phyloP scores from a whole-genome alignment of 1,140 invertebrate genomes.

The Phenacoccus solenopsis region DNA sequence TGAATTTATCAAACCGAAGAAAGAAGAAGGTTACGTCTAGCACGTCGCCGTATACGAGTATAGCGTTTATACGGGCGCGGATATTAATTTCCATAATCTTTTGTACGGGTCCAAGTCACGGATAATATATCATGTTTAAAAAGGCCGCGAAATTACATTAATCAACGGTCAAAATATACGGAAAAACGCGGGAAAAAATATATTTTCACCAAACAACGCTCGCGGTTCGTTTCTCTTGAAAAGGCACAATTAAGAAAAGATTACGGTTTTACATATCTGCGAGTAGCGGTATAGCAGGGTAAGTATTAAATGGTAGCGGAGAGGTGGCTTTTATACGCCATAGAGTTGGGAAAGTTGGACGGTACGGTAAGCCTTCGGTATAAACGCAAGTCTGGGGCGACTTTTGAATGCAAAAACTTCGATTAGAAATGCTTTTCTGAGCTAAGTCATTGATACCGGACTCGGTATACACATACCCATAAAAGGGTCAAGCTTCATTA shows the following conservation, averaged over 20 bases:
- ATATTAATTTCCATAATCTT: constrained; percentile 14
- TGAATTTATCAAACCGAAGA: constrained; percentile 2
- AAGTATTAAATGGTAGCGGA: neutral
- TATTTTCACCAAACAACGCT: neutral
- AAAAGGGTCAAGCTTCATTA: constrained; percentile 17
- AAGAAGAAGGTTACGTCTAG: constrained; percentile 9
- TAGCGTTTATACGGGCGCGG: neutral
- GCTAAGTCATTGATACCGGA: constrained; percentile 16
- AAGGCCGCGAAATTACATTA: constrained; percentile 7
- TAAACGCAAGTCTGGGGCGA: neutral
- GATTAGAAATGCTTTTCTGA: constrained; percentile 14
- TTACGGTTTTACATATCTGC: neutral
- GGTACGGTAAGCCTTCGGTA: neutral
- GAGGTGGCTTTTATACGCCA: neutral
- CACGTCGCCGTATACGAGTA: too few species aligned
- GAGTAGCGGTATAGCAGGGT: neutral
- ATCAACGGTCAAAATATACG: constrained; percentile 7
- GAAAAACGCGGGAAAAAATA: neutral
- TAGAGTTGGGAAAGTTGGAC: neutral
- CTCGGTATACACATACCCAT: neutral
- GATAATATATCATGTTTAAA: constrained; percentile 14
- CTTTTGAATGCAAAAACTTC: constrained; percentile 7
- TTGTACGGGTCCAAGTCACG: neutral
- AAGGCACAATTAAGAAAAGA: constrained; percentile 12
- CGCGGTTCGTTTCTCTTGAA: neutral